phyloP scores from a whole-genome alignment of 2,888 invertebrate species.

The Anaspis maculata region DNA sequence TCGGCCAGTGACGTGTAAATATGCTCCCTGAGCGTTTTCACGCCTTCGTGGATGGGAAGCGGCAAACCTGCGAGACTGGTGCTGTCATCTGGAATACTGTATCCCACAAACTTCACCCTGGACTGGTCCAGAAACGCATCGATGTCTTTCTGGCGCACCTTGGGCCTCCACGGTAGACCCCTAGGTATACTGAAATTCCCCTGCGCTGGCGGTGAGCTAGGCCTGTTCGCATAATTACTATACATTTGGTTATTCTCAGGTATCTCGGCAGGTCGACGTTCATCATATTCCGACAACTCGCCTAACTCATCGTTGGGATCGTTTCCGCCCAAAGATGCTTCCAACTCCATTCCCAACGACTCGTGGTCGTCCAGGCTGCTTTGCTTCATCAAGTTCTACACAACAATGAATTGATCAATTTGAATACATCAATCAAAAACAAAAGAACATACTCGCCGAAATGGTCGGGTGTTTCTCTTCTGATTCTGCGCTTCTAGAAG shows the following conservation, averaged over 20 bases:
- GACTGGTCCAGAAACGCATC: conserved; percentile 88
- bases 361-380: conserved; percentile 79
- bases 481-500: conserved; percentile 79
- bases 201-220: conserved; percentile 24
- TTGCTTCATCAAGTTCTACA: conserved; percentile 81
- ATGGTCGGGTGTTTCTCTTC: conserved; percentile 61
- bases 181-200: conserved; percentile 20
- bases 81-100: conserved; percentile 77
- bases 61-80: conserved; percentile 91
- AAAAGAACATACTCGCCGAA: conserved; percentile 55
- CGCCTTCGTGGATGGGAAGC: conserved; percentile 93
- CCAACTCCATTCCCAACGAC: conserved; percentile 63
- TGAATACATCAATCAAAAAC: too few relatives aligned
- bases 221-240: conserved; percentile 32
- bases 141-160: conserved; percentile 89
- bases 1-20: conserved; percentile 92
- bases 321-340: conserved; percentile 49
- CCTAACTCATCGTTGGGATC: conserved; percentile 51
- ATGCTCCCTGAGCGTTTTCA: conserved; percentile 81
- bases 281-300: conserved; percentile 48
- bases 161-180: conserved; percentile 91
- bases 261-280: conserved; percentile 41
- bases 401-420: too few relatives aligned
- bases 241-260: conserved; percentile 34
- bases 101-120: conserved; percentile 92